A percentile compares a stretch with the other conserved stretches of the same genome.
These are phyloP conservation scores for Podarcis cretensis DNA, from an alignment of 2,113 vertebrate genomes.

Conservation along the genomic window DNA sequence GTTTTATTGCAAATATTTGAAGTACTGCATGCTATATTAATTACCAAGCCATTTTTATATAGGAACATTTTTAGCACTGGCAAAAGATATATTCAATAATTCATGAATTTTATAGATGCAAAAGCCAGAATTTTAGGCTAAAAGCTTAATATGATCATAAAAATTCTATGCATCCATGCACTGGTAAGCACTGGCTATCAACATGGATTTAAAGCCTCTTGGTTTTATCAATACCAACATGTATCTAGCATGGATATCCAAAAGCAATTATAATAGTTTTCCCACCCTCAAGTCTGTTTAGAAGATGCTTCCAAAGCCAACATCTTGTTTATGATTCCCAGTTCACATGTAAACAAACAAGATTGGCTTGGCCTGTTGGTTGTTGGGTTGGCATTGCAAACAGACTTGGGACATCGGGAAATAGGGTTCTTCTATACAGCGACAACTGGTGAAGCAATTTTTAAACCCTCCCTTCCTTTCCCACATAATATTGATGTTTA, in stretches of 20 bases:
- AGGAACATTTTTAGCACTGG: not conserved
- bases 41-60: not conserved
- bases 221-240: not conserved
- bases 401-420: not conserved
- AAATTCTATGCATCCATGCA: not conserved
- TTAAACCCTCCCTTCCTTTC: not conserved
- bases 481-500: not conserved
- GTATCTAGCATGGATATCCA: not conserved
- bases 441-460: not conserved
- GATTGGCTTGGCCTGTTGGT: not conserved
- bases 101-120: not conserved
- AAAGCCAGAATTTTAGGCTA: not conserved
- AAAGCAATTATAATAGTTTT: not conserved
- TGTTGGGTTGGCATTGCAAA: not conserved
- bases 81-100: not conserved
- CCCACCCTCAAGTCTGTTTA: not conserved
- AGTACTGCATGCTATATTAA: not conserved
- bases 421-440: not conserved
- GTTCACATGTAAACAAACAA: not conserved
- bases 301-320: not conserved
- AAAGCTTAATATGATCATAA: not conserved
- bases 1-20: slow-evolving; percentile 31
- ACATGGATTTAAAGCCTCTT: not conserved
- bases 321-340: not conserved
- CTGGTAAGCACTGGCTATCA: not conserved